Percentiles rank a stretch among this genome's conserved stretches.
Evolutionary conservation across 2,797 vertebrate genomes (phyloP).

Genomic region (Vireo griseus): DNA sequence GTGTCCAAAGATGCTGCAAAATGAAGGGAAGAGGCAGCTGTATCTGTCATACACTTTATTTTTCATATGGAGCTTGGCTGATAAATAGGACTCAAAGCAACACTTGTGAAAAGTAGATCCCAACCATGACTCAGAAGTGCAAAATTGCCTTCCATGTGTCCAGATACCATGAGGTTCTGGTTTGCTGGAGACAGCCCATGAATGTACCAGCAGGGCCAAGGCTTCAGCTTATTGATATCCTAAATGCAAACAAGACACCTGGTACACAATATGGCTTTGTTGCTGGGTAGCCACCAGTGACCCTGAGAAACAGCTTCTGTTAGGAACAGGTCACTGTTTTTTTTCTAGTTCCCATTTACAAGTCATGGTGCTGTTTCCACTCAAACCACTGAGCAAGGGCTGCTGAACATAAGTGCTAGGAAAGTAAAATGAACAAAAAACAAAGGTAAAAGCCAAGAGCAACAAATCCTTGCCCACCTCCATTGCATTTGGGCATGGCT

Average conservation of each 20-base stretch:
- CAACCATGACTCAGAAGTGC: slow-evolving; percentile 44
- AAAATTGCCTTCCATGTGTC: slow-evolving; percentile 39
- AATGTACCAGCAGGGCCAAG: slow-evolving; percentile 61
- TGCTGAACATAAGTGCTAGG: background rate
- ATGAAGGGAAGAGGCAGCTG: background rate
- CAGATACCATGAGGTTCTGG: slow-evolving; percentile 44
- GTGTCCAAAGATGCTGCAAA: background rate
- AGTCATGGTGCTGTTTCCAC: background rate
- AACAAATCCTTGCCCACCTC: background rate
- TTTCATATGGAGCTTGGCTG: background rate
- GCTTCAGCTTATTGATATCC: slow-evolving; percentile 25
- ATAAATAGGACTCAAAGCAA: slow-evolving; percentile 32
- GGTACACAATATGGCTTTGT: slow-evolving; percentile 68
- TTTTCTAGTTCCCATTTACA: background rate
- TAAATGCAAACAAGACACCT: background rate
- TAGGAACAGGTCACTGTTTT: background rate
- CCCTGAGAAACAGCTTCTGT: background rate
- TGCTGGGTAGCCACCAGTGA: background rate
- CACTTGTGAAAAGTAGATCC: slow-evolving; percentile 40
- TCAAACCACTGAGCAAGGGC: background rate
- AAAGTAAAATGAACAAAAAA: background rate
- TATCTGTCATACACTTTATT: background rate
- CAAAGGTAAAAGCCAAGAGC: background rate
- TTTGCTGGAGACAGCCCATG: slow-evolving; percentile 16
- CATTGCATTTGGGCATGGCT: background rate